Evolutionary conservation across 2,888 invertebrate genomes (phyloP), one percentile per base, ranked within the genome.

Genomic region (Anticlea derivata): DNA sequence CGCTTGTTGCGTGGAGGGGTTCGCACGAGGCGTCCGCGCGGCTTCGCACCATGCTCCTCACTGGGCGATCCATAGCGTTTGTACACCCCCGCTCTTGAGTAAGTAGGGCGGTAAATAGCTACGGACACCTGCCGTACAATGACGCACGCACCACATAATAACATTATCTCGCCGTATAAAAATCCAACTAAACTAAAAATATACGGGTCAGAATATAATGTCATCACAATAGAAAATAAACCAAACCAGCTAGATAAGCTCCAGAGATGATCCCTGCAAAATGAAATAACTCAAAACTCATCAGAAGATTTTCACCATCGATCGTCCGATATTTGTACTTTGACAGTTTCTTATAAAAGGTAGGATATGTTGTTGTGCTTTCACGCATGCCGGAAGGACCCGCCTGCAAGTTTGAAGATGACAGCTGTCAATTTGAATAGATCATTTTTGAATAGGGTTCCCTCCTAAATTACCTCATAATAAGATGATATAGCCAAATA

Each of bases 31-130:
- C 89, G 86, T 76, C 88, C 83, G 83, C 78, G 66, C 88, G 80
- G 62, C 74, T 68, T 83, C 79, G 74, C 85, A 77, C 82, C 80
- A 75, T 75, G 79, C 71, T 70, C 75, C 76, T 78, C 75, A 88
- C 87, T 88, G 87, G 78, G 75, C 82, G 86, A 88, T 88, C 88
- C 77, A 88, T 88, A 88, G 86, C 78, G 76, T 66, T 73, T 47
- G 67, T 71, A 70, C 74, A 73, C 80, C 78, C 81, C 81, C 79
- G 68, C 68, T 70, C 72, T 72, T 70, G 76, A 83, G 80, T 78
- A 88, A 83, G 76, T 83, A 82, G 81, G 81, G 75, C 80, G 85
- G 82, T 86, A 88, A 87, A 86, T 80, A 86, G 76, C 77, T 63
- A 64, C 73, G 81, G 83, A 83, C 86, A 87, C 86, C 85, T 84